Percentiles rank a stretch among this genome's conserved stretches.
These are phyloP conservation scores for Malurus elegans DNA, from an alignment of 2,113 vertebrate species.

Conservation along the genomic window DNA sequence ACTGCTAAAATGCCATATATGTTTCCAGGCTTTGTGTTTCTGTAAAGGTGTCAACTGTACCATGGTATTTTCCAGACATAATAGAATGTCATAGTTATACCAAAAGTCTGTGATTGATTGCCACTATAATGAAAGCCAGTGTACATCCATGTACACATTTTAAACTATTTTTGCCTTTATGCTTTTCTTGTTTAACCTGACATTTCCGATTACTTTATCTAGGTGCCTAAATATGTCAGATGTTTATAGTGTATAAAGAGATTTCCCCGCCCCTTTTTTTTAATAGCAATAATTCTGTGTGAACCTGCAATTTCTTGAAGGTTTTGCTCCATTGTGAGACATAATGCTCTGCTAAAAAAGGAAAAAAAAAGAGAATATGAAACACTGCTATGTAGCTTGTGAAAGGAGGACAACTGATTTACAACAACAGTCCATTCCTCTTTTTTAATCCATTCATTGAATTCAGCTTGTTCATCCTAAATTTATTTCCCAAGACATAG, in stretches of 20 bases:
- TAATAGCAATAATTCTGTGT: background rate
- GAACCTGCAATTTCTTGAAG: background rate
- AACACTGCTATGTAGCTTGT: background rate
- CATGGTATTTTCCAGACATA: slow-evolving; percentile 25
- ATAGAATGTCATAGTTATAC: slow-evolving; percentile 34
- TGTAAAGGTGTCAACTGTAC: slow-evolving; percentile 14
- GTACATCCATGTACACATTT: slow-evolving; percentile 16
- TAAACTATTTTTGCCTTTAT: slow-evolving; percentile 36
- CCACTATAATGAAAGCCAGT: slow-evolving; percentile 31
- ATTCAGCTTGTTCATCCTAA: slow-evolving; percentile 49
- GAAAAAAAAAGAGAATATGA: background rate
- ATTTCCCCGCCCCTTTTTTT: background rate
- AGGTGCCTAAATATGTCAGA: slow-evolving; percentile 24
- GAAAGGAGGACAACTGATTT: slow-evolving; percentile 35
- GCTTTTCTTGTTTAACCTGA: slow-evolving; percentile 47
- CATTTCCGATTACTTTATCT: slow-evolving; percentile 47
- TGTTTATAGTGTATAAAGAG: background rate
- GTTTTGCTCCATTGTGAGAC: background rate
- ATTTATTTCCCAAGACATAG: slow-evolving; percentile 57
- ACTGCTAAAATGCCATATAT: background rate
- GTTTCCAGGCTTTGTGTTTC: slow-evolving; percentile 39
- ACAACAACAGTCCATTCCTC: slow-evolving; percentile 10
- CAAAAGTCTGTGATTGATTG: slow-evolving; percentile 38
- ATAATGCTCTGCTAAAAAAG: background rate
- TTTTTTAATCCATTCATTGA: slow-evolving; percentile 18